phyloP scores from a whole-genome alignment of 1,140 invertebrate species.

The Musca vetustissima region DNA sequence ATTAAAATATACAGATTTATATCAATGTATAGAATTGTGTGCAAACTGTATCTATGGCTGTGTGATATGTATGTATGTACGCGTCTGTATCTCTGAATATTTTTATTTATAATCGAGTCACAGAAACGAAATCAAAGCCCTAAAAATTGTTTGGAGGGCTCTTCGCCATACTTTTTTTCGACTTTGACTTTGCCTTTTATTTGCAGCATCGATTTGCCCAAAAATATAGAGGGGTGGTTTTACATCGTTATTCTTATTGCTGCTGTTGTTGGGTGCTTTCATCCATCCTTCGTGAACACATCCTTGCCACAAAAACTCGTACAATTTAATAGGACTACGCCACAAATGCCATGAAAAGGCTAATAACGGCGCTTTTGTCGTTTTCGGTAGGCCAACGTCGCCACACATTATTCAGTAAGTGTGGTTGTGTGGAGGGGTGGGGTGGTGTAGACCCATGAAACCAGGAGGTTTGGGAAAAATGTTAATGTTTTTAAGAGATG shows the following conservation, averaged over 20 bases:
- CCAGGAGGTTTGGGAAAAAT: too few species aligned
- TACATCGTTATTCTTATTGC: neutral
- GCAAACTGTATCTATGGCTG: neutral
- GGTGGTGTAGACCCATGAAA: too few species aligned
- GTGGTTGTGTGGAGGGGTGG: too few species aligned
- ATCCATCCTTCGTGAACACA: neutral
- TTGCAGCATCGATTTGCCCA: conserved; percentile 4
- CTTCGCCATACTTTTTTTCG: neutral
- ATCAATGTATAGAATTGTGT: neutral
- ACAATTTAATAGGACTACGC: neutral
- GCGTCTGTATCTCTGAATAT: neutral
- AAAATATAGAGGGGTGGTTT: conserved; percentile 1
- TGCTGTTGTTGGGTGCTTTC: conserved; percentile 3
- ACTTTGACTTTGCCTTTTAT: neutral
- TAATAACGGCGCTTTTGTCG: neutral
- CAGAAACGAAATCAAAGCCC: conserved; percentile 15
- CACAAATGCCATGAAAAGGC: conserved; percentile 15
- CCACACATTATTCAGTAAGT: too few species aligned
- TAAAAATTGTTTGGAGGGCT: conserved; percentile 22
- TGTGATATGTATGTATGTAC: neutral
- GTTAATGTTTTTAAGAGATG: too few species aligned
- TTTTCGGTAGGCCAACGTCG: too few species aligned
- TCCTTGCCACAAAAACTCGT: neutral
- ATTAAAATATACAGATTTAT: neutral
- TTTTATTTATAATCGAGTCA: conserved; percentile 18